A percentile compares a stretch with the other conserved stretches of the same genome.
These are phyloP conservation scores for Xanthia togata DNA, from an alignment of 2,888 invertebrate genomes.

Conservation along the genomic window DNA sequence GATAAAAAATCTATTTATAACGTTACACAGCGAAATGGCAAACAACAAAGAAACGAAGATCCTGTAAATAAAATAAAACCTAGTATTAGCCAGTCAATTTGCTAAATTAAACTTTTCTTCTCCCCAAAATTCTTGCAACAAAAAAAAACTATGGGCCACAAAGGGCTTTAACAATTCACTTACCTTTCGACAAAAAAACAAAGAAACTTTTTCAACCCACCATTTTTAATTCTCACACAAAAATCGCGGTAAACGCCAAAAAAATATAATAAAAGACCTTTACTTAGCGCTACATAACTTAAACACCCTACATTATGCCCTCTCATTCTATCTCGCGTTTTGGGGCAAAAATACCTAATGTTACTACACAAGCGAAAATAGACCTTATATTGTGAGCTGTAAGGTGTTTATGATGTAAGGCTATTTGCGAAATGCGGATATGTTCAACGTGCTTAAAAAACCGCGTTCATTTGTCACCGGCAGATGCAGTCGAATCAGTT, in stretches of 20 bases:
- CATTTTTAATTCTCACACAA: slow-evolving; percentile 61
- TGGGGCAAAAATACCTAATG: slow-evolving; percentile 47
- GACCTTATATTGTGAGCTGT: slow-evolving; percentile 60
- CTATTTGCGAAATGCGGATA: slow-evolving; percentile 74
- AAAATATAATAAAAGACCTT: slow-evolving; percentile 78
- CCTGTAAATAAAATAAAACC: slow-evolving; percentile 32
- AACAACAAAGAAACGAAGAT: background rate
- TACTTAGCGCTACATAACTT: slow-evolving; percentile 82
- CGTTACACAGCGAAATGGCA: background rate
- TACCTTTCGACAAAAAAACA: slow-evolving; percentile 42
- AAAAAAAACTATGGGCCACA: slow-evolving; percentile 35
- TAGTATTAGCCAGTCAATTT: slow-evolving; percentile 22
- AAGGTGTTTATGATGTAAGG: slow-evolving; percentile 64
- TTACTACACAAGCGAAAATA: slow-evolving; percentile 43
- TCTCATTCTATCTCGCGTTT: slow-evolving; percentile 76
- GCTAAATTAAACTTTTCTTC: slow-evolving; percentile 37
- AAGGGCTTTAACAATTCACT: slow-evolving; percentile 45
- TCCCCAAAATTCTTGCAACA: background rate
- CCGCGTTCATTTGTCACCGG: slow-evolving; percentile 89
- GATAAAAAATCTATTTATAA: background rate
- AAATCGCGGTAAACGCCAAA: slow-evolving; percentile 69
- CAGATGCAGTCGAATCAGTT: slow-evolving; percentile 87
- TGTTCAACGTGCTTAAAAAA: slow-evolving; percentile 87
- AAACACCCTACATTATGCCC: slow-evolving; percentile 83
- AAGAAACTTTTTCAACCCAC: slow-evolving; percentile 36